Conservation (phyloP, 2,888 invertebrate genomes). For the Flexamia atlantica region DNA sequence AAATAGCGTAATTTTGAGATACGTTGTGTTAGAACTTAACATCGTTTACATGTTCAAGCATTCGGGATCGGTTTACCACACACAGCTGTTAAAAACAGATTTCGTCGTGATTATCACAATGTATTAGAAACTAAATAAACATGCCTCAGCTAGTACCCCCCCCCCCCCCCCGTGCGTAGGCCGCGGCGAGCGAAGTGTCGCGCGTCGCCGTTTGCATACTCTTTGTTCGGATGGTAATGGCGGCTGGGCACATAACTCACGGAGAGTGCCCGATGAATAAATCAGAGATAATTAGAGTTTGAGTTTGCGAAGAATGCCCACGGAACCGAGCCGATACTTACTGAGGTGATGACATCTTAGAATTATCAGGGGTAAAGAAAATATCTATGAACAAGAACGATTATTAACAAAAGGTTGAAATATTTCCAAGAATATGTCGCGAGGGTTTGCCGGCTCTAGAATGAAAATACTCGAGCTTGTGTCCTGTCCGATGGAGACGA, state of each 20-base stretch:
- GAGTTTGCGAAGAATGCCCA: slow-evolving; percentile 26
- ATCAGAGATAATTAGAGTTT: slow-evolving; percentile 31
- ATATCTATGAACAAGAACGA: too few species aligned
- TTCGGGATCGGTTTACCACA: too few species aligned
- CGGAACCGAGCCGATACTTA: slow-evolving; percentile 5
- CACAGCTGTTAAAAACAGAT: too few species aligned
- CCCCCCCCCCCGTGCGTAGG: neutral
- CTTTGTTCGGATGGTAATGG: slow-evolving; percentile 29
- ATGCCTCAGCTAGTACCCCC: neutral
- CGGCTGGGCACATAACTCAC: slow-evolving; percentile 18
- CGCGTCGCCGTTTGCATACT: slow-evolving; percentile 14
- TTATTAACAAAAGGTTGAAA: too few species aligned
- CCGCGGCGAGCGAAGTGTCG: neutral
- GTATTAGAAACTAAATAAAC: slow-evolving; percentile 1
- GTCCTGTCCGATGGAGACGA: too few species aligned
- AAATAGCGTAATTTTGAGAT: too few species aligned
- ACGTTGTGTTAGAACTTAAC: too few species aligned
- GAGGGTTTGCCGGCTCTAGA: too few species aligned
- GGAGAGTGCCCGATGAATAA: slow-evolving; percentile 35
- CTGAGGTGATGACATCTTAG: neutral
- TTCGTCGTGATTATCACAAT: neutral
- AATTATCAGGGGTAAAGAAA: neutral
- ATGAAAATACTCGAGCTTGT: too few species aligned
- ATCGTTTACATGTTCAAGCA: too few species aligned
- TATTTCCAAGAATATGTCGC: too few species aligned